phyloP scores from a whole-genome alignment of 2,113 vertebrate species.

The Spea bombifrons region DNA sequence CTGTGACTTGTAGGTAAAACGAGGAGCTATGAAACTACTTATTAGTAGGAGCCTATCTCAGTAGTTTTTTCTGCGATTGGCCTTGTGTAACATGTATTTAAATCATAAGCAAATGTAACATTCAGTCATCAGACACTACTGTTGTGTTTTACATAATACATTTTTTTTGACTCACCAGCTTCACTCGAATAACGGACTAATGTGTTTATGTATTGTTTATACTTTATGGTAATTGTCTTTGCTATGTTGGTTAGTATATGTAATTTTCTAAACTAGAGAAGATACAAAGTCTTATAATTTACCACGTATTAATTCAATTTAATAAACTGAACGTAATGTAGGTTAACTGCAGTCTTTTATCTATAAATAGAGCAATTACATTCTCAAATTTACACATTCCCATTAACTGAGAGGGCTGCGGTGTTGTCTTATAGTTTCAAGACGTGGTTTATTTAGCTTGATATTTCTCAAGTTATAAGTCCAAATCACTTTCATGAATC shows the following conservation, averaged over 20 bases:
- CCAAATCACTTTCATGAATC: conserved; percentile 54
- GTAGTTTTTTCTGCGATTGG: too few relatives aligned
- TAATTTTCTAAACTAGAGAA: neutral
- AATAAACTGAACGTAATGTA: neutral
- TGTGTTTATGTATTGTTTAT: too few relatives aligned
- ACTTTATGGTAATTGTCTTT: too few relatives aligned
- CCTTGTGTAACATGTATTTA: too few relatives aligned
- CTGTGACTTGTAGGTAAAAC: too few relatives aligned
- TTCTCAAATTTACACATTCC: conserved; percentile 1
- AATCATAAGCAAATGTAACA: too few relatives aligned
- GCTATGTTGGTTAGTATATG: neutral
- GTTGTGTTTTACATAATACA: too few relatives aligned
- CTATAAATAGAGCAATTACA: conserved; percentile 17
- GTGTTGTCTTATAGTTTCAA: neutral
- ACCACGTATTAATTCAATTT: neutral
- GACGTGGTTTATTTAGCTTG: conserved; percentile 51
- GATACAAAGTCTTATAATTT: neutral
- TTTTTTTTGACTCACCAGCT: too few relatives aligned
- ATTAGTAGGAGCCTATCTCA: too few relatives aligned
- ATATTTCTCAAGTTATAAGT: conserved; percentile 50
- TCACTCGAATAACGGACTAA: too few relatives aligned
- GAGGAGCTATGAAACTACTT: too few relatives aligned
- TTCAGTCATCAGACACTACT: too few relatives aligned
- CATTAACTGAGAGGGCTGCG: conserved; percentile 4
- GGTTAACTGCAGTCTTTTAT: conserved; percentile 10